phyloP scores from a whole-genome alignment of 1,140 invertebrate genomes.

The Drosophila aff. region DNA sequence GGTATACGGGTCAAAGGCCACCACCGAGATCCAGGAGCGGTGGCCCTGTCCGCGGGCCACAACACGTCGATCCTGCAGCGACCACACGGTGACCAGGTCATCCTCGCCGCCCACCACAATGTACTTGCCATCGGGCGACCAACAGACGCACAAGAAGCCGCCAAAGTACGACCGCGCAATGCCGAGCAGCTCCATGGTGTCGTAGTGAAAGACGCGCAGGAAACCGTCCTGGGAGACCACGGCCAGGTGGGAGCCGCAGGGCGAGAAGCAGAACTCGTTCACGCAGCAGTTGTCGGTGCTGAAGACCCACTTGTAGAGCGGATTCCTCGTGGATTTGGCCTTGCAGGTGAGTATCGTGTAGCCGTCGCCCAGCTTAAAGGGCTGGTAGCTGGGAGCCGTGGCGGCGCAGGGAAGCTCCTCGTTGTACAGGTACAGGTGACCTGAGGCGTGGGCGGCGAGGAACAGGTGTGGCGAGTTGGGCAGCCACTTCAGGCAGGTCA shows the following conservation, averaged over 20 bases:
- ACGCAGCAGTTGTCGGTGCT: slow-evolving; percentile 92
- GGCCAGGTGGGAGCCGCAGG: slow-evolving; percentile 96
- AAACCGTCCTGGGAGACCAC: slow-evolving; percentile 98
- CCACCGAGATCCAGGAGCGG: slow-evolving; percentile 98
- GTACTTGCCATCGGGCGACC: slow-evolving; percentile 98
- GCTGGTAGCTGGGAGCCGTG: slow-evolving; percentile 94
- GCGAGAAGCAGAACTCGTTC: slow-evolving; percentile 99
- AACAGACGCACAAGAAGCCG: slow-evolving; percentile 97
- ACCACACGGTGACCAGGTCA: slow-evolving; percentile 99
- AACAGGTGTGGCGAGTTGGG: slow-evolving; percentile 97
- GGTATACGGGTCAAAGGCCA: slow-evolving; percentile 98
- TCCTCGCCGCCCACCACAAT: slow-evolving; percentile 99
- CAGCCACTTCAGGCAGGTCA: slow-evolving; percentile 99
- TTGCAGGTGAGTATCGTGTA: slow-evolving; percentile 98
- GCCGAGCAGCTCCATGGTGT: slow-evolving; percentile 97
- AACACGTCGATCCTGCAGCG: slow-evolving; percentile 95
- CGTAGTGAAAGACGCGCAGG: slow-evolving; percentile 97
- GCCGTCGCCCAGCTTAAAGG: slow-evolving; percentile 97
- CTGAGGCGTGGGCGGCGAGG: slow-evolving; percentile 96
- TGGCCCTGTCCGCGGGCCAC: slow-evolving; percentile 97
- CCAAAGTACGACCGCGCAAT: slow-evolving; percentile 98
- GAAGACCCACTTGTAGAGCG: slow-evolving; percentile 94
- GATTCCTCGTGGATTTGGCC: slow-evolving; percentile 98
- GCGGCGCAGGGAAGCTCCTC: slow-evolving; percentile 96
- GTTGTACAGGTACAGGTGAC: slow-evolving; percentile 99